Evolutionary conservation across 2,113 vertebrate species (phyloP).

Genomic region (Nipponia nippon): DNA sequence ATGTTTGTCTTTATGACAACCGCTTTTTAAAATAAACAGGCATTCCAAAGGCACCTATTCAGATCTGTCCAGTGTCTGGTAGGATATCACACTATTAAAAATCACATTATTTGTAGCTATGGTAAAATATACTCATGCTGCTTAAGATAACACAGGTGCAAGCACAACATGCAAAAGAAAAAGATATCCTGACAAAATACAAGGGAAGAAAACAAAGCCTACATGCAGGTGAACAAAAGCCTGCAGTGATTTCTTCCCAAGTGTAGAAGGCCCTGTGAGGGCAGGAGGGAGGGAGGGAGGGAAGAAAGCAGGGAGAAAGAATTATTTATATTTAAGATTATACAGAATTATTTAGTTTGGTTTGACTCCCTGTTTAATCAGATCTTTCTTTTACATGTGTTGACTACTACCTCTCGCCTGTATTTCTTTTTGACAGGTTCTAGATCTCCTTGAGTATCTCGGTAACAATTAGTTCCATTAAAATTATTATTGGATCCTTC

Average conservation of each 20-base stretch:
- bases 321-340: not conserved
- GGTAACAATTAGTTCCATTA: not conserved
- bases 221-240: not conserved
- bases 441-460: not conserved
- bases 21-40: not conserved
- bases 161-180: not conserved
- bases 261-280: not conserved
- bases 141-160: not conserved
- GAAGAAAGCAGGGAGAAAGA: not conserved
- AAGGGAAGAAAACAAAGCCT: not conserved
- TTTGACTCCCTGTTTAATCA: not conserved
- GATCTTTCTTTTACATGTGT: not conserved
- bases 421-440: not conserved
- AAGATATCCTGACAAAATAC: not conserved
- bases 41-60: not conserved
- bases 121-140: not conserved
- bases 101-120: not conserved
- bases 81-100: not conserved
- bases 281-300: accelerated
- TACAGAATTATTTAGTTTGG: not conserved
- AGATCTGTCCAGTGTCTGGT: not conserved
- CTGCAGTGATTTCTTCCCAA: not conserved
- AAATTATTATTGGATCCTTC: not conserved
- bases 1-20: not conserved
- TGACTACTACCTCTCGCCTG: not conserved